A percentile compares a stretch with the other conserved stretches of the same genome.
Evolutionary conservation across 2,113 vertebrate genomes (phyloP).

Genomic region (Prunella fulvescens): DNA sequence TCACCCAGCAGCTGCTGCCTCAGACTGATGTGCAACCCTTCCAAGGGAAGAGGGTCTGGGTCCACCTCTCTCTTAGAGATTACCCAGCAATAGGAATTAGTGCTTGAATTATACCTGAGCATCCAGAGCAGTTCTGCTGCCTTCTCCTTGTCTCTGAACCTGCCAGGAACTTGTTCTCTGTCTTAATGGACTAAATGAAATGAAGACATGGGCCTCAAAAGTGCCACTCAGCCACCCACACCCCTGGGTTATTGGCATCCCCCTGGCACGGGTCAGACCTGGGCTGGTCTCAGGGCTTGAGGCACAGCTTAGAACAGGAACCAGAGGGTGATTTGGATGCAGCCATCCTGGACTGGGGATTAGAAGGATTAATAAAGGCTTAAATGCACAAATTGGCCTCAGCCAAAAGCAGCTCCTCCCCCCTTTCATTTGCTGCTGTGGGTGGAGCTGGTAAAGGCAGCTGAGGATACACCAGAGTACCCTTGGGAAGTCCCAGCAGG

Average conservation of each 20-base stretch:
- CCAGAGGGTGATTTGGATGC: neutral
- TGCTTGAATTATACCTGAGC: neutral
- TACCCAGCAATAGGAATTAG: neutral
- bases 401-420: neutral
- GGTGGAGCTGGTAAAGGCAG: neutral
- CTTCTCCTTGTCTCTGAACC: neutral
- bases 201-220: neutral
- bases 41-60: neutral
- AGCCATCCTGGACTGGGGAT: neutral
- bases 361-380: neutral
- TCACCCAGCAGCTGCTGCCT: neutral
- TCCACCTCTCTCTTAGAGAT: neutral
- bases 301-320: neutral
- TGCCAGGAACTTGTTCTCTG: neutral
- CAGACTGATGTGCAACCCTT: neutral
- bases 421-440: neutral
- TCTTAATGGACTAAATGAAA: neutral
- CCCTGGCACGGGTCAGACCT: neutral
- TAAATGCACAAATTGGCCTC: neutral
- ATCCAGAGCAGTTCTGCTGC: neutral
- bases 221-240: neutral
- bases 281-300: fast-evolving
- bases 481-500: neutral
- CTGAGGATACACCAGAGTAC: neutral
- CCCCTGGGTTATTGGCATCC: neutral